phyloP scores from a whole-genome alignment of 2,888 invertebrate species.

The Pristionchus maxplancki region DNA sequence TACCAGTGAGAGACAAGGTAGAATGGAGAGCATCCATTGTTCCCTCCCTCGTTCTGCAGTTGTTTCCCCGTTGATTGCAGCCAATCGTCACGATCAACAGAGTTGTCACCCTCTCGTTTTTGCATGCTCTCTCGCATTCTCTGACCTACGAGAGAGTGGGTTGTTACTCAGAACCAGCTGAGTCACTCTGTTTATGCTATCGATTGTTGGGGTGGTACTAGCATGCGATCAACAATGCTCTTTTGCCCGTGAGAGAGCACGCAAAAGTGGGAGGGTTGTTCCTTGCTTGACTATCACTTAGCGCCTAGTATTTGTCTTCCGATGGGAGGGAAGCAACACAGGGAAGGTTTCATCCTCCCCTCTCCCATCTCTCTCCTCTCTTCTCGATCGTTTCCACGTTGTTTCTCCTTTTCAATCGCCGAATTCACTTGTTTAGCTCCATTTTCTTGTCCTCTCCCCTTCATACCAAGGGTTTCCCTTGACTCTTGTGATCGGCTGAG shows the following conservation, averaged over 20 bases:
- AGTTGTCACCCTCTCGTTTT: too few species aligned
- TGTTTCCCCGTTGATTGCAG: background rate
- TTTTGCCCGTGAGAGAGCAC: too few species aligned
- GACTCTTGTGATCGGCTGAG: background rate
- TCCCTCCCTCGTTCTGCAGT: background rate
- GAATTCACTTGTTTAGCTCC: background rate
- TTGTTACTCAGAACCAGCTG: background rate
- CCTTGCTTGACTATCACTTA: background rate
- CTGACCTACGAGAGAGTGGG: too few species aligned
- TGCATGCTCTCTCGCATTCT: too few species aligned
- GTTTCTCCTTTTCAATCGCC: background rate
- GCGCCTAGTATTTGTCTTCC: background rate
- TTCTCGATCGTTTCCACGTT: background rate
- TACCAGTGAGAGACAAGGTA: background rate
- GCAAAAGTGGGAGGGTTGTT: too few species aligned
- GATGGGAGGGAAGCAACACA: background rate
- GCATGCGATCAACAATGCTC: too few species aligned
- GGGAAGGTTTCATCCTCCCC: slow-evolving; percentile 6
- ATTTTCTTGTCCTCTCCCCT: background rate
- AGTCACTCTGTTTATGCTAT: background rate
- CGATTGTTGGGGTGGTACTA: background rate
- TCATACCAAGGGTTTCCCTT: background rate
- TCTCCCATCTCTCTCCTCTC: background rate
- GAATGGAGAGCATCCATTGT: background rate
- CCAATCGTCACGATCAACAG: background rate